Percentiles rank a stretch among this genome's conserved stretches.
phyloP scores from a whole-genome alignment of 2,113 vertebrate genomes.

The Bubo scandiacus region DNA sequence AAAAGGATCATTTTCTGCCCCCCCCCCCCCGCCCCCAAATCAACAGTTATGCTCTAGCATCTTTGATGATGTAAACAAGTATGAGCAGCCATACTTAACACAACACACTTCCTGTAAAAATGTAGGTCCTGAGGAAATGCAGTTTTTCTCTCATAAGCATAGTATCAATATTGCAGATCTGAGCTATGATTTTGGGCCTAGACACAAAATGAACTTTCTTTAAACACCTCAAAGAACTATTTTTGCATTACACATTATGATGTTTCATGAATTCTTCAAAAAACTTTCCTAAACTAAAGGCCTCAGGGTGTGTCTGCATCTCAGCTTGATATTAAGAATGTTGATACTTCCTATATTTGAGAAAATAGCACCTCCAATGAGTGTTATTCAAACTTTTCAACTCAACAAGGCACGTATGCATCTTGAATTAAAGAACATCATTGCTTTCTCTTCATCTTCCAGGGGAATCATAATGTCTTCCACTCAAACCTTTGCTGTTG shows the following conservation, averaged over 20 bases:
- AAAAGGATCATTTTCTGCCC: neutral
- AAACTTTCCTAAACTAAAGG: neutral
- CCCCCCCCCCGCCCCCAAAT: neutral
- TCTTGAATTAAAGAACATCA: neutral
- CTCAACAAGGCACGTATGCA: neutral
- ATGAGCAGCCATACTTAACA: neutral
- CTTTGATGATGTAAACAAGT: neutral
- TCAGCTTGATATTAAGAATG: neutral
- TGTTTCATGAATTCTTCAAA: neutral
- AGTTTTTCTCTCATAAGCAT: rapidly evolving
- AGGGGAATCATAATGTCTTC: neutral
- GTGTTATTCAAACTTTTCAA: neutral
- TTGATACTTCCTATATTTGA: neutral
- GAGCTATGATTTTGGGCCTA: neutral
- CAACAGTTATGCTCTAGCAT: neutral
- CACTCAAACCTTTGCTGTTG: neutral
- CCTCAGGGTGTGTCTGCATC: neutral
- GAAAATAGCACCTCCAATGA: neutral
- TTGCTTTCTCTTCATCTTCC: neutral
- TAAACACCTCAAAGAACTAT: neutral
- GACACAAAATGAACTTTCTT: neutral
- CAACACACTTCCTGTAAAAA: neutral
- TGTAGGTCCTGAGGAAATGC: neutral
- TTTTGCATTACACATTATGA: neutral
- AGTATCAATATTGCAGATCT: neutral